A percentile compares a stretch with the other conserved stretches of the same genome.
phyloP scores from a whole-genome alignment of 1,140 invertebrate species.

The Solen grandis region DNA sequence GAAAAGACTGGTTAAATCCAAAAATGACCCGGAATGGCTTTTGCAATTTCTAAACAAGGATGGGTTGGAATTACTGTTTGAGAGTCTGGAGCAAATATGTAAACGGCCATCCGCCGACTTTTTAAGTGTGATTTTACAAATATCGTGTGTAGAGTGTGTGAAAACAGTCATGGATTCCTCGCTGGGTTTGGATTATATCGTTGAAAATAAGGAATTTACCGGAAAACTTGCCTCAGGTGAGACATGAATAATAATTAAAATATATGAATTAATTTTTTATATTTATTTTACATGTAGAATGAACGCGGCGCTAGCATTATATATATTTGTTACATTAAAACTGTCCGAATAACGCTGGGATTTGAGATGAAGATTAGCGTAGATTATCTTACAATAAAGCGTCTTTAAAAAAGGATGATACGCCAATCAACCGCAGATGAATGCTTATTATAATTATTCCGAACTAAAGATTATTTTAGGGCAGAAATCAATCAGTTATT shows the following conservation, averaged over 20 bases:
- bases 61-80: slow-evolving; percentile 55
- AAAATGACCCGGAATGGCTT: slow-evolving; percentile 51
- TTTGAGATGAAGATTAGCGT: no score
- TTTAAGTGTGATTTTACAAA: slow-evolving; percentile 51
- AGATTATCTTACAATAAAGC: no score
- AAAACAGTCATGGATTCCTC: slow-evolving; percentile 52
- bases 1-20: slow-evolving; percentile 40
- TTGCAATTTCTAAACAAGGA: slow-evolving; percentile 52
- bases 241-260: slow-evolving; percentile 4
- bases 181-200: slow-evolving; percentile 57
- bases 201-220: slow-evolving; percentile 57
- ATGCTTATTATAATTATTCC: no score
- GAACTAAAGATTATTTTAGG: no score
- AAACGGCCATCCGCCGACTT: slow-evolving; percentile 18
- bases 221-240: slow-evolving; percentile 41
- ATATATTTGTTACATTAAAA: background rate
- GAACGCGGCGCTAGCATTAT: background rate
- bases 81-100: slow-evolving; percentile 56
- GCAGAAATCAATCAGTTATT: no score
- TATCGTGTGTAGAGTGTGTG: slow-evolving; percentile 48
- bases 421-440: no score
- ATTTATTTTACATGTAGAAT: background rate
- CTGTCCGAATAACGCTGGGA: background rate
- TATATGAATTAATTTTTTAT: background rate
- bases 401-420: no score